Conservation (phyloP, 2,113 vertebrate genomes). For the Alethe castanea region DNA sequence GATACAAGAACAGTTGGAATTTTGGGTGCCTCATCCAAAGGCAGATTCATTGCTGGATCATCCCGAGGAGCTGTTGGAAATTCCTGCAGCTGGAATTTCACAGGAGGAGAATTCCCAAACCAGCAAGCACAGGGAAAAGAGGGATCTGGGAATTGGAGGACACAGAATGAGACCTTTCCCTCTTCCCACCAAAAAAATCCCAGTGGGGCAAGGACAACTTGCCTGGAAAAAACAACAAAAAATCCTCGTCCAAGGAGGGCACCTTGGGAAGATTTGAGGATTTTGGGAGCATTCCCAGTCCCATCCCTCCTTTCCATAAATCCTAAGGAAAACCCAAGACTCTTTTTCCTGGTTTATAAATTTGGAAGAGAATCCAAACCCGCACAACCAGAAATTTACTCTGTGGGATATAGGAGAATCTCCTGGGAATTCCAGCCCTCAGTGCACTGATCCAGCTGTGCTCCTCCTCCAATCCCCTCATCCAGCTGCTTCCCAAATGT, state of each 20-base stretch:
- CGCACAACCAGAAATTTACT: not conserved
- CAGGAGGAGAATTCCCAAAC: not conserved
- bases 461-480: not conserved
- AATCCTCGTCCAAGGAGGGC: fast-evolving
- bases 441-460: fast-evolving
- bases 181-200: not conserved
- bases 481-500: not conserved
- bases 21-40: fast-evolving
- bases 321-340: not conserved
- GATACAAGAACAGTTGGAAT: fast-evolving
- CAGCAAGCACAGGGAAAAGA: not conserved
- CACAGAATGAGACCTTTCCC: fast-evolving
- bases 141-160: fast-evolving
- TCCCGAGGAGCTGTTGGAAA: not conserved
- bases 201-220: not conserved
- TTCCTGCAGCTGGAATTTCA: not conserved
- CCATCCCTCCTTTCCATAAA: not conserved
- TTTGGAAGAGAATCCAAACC: not conserved
- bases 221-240: not conserved
- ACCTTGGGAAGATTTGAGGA: not conserved
- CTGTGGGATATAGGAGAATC: not conserved
- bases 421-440: not conserved
- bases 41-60: not conserved
- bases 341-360: not conserved
- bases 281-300: not conserved